phyloP scores from a whole-genome alignment of 2,797 vertebrate genomes.

The Sebastes taczanowskii region DNA sequence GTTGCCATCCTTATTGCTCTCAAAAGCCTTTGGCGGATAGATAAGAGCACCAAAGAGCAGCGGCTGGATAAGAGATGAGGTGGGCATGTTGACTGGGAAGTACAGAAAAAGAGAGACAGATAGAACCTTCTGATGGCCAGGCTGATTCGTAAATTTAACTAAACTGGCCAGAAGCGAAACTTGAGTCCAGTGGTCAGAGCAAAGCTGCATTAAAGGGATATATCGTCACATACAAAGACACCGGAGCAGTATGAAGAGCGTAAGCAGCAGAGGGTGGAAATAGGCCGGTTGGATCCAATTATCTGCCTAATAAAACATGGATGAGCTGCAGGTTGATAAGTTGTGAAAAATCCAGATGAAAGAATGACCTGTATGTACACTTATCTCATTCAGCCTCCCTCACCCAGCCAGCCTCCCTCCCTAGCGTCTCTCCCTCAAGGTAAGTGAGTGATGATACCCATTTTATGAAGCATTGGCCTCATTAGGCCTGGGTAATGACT shows the following conservation, averaged over 20 bases:
- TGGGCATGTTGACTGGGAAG: slow-evolving; percentile 4
- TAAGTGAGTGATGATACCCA: slow-evolving; percentile 54
- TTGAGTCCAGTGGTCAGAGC: not conserved
- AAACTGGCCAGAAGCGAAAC: not conserved
- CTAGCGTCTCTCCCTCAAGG: slow-evolving; percentile 2
- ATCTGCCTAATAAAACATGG: slow-evolving; percentile 58
- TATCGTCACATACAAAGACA: not conserved
- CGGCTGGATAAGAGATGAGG: slow-evolving; percentile 1
- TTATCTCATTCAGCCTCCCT: slow-evolving; percentile 18
- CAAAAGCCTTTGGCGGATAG: slow-evolving; percentile 31
- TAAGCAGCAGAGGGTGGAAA: slow-evolving; percentile 23
- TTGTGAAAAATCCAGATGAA: slow-evolving; percentile 30
- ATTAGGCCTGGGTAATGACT: slow-evolving; percentile 50
- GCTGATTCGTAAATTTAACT: not conserved
- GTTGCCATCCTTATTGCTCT: slow-evolving; percentile 49
- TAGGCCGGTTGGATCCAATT: slow-evolving; percentile 44
- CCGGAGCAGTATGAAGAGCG: not conserved
- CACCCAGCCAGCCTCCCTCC: not conserved
- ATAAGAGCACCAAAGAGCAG: slow-evolving; percentile 13
- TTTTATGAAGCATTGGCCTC: slow-evolving; percentile 24
- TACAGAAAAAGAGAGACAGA: not conserved
- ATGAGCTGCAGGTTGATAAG: slow-evolving; percentile 53
- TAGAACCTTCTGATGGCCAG: slow-evolving; percentile 4
- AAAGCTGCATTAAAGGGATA: not conserved
- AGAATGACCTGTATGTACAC: slow-evolving; percentile 18